These are phyloP conservation scores for Tolypeutes matacus DNA, from an alignment of 2,797 vertebrate genomes.

Conservation along the genomic window DNA sequence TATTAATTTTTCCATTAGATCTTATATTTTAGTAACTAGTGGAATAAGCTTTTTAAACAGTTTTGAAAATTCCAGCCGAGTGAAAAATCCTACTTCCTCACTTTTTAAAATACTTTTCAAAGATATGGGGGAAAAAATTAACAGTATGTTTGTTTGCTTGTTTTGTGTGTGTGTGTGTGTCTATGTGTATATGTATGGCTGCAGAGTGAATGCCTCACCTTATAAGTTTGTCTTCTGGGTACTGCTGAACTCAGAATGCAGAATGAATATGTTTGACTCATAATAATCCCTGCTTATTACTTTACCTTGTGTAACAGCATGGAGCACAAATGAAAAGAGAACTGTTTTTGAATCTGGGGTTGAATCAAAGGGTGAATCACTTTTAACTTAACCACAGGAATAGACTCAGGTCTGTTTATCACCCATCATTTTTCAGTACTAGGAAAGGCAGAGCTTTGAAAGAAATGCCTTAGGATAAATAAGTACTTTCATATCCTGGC, in stretches of 20 bases:
- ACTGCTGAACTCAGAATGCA: not conserved
- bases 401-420: not conserved
- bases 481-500: not conserved
- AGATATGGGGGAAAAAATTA: not conserved
- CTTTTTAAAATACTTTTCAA: not conserved
- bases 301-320: not conserved
- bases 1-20: slow-evolving; percentile 7
- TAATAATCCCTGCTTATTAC: not conserved
- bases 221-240: not conserved
- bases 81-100: not conserved
- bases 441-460: slow-evolving; percentile 32
- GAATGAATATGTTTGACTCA: not conserved
- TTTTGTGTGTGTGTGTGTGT: slow-evolving; percentile 35
- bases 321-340: not conserved
- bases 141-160: not conserved
- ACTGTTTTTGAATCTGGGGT: not conserved
- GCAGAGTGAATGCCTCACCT: not conserved
- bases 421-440: not conserved
- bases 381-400: not conserved
- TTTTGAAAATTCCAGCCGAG: slow-evolving; percentile 5
- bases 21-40: slow-evolving; percentile 33
- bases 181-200: slow-evolving; percentile 35
- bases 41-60: slow-evolving; percentile 27
- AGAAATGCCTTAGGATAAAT: slow-evolving; percentile 30
- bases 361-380: not conserved